Evolutionary conservation across 23 tunicate genomes (phyloP), one percentile per base, ranked within the genome.

Genomic region (Styela clava): DNA sequence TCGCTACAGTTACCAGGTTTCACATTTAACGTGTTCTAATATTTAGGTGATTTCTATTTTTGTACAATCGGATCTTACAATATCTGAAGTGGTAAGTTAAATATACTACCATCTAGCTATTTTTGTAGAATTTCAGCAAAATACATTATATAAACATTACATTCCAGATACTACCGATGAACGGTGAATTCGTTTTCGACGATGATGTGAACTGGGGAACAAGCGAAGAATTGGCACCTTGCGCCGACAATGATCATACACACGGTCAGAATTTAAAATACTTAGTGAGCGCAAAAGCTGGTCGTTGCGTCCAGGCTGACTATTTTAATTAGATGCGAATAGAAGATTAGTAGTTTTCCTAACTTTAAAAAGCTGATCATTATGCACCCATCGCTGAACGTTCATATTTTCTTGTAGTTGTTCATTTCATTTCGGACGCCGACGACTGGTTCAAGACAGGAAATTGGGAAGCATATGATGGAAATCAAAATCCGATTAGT

Each of bases 181-280:
- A 82, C 37, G 88, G 94, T 24, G 94, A 88, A 72, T 83, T 88
- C 34, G 78, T 88, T 31, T 84, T 88, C 34, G 94, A 51, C 35
- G 74, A 79, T 61, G 81, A 64, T 9, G 79, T 83, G 2, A 62
- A 35, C 23, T 88, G 94, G 94, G 94, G 94, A 71, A 2, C 74
- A 1, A 69, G 73, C 52, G 24, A 79, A 2, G 84, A 83, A 20
- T 62, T 88, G 51, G 76, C 87, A 0, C 24, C 82, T 23, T 87
- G 91, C 68, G 63, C 61, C 1, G 29, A 69, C 21, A 78, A 62
- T 16, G 87, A 34, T 1, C 69, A 78, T 26, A 31, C 70, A 16
- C 88, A 85, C 30, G 88, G 88, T 85, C 36, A 3, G 34, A 31
- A 67, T 23, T 19, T 69, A 25, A 69, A 25, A 0, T 69, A 24